phyloP scores from a whole-genome alignment of 2,113 vertebrate genomes.

The Poeciliopsis occidentalis region DNA sequence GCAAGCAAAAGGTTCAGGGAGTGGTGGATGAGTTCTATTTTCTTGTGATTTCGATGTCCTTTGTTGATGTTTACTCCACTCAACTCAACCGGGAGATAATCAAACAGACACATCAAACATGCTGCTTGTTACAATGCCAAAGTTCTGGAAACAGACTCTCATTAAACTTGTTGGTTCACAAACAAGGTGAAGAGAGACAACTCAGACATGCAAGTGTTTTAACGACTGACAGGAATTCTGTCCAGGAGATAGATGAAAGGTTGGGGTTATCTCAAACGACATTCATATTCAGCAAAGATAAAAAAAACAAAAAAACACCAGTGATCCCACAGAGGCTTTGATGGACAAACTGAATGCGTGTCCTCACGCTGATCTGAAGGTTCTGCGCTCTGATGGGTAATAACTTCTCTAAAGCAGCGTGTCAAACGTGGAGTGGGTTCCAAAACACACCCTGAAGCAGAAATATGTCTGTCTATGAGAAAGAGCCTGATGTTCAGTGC shows the following conservation, averaged over 20 bases:
- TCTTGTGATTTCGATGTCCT: conserved; percentile 57
- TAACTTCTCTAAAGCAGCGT: conserved; percentile 48
- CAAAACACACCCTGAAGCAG: conserved; percentile 21
- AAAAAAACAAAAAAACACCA: conserved; percentile 12
- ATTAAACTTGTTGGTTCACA: conserved; percentile 71
- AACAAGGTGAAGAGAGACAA: conserved; percentile 62
- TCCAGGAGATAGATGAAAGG: conserved; percentile 64
- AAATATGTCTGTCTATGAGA: conserved; percentile 23
- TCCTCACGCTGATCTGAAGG: conserved; percentile 55
- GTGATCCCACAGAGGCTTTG: conserved; percentile 54
- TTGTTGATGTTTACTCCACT: conserved; percentile 68
- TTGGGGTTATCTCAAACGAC: conserved; percentile 51
- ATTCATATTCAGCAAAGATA: conserved; percentile 66
- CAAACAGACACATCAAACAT: conserved; percentile 73
- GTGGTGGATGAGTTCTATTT: conserved; percentile 48
- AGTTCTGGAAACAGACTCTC: conserved; percentile 63
- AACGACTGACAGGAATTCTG: conserved; percentile 53
- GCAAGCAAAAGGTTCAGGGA: conserved; percentile 44
- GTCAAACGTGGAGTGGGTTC: conserved; percentile 44
- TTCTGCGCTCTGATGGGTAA: conserved; percentile 44
- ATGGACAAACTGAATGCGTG: conserved; percentile 63
- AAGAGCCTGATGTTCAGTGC: conserved; percentile 17
- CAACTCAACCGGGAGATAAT: conserved; percentile 68
- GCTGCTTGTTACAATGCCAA: conserved; percentile 69
- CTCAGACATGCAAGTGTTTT: conserved; percentile 57